phyloP scores from a whole-genome alignment of 2,888 invertebrate genomes.

The Drosophila melanosoma region DNA sequence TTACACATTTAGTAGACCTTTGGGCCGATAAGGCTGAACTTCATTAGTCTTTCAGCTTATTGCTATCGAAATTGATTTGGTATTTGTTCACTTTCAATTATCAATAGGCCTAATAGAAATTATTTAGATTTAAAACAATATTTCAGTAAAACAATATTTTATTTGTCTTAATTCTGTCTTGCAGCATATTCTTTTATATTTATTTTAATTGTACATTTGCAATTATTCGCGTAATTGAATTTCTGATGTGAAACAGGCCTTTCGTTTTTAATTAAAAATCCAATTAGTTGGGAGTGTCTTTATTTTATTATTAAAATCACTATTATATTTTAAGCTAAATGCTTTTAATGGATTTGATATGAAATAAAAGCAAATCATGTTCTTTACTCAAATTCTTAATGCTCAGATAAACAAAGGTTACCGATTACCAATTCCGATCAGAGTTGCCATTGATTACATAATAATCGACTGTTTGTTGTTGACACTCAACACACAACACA shows the following conservation, averaged over 20 bases:
- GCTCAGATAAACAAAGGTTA: neutral
- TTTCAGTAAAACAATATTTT: neutral
- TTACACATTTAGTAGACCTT: slow-evolving; percentile 47
- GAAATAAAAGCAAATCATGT: neutral
- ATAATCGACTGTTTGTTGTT: slow-evolving; percentile 33
- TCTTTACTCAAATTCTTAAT: neutral
- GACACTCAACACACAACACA: slow-evolving; percentile 7
- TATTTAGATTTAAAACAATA: neutral
- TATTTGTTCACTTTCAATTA: neutral
- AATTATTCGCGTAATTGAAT: neutral
- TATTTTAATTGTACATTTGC: no score
- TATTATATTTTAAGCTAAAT: neutral
- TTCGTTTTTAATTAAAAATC: neutral
- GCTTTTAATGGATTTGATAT: neutral
- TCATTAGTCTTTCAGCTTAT: slow-evolving; percentile 23
- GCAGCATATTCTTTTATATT: neutral
- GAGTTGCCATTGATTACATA: slow-evolving; percentile 16
- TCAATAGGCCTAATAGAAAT: neutral
- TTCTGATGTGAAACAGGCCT: neutral
- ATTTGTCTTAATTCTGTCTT: neutral
- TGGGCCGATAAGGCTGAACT: neutral
- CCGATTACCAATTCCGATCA: slow-evolving; percentile 16
- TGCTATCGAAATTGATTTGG: slow-evolving; percentile 7
- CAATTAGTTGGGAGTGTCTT: neutral
- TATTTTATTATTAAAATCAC: neutral